Evolutionary conservation across 2,113 vertebrate genomes (phyloP).

Genomic region (Alectura lathami): DNA sequence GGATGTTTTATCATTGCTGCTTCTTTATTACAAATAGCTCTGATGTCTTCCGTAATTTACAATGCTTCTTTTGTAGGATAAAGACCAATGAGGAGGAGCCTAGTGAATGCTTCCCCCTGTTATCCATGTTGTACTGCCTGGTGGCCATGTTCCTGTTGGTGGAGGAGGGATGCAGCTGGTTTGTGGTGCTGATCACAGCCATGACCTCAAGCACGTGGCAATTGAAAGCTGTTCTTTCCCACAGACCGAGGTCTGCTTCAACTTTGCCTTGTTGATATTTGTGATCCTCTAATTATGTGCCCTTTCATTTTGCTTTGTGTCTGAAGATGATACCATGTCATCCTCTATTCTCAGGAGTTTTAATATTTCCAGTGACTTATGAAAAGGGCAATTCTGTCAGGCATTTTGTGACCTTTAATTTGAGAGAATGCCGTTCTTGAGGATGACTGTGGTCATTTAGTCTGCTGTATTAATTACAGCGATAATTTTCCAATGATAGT

Average conservation of each 20-base stretch:
- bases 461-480: background rate
- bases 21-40: background rate
- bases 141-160: rapidly evolving
- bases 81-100: rapidly evolving
- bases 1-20: background rate
- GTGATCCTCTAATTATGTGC: background rate
- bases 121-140: background rate
- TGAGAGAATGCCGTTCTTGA: background rate
- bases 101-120: rapidly evolving
- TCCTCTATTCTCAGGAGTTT: background rate
- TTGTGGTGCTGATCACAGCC: background rate
- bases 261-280: background rate
- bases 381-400: conserved; percentile 47
- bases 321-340: background rate
- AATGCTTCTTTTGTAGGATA: background rate
- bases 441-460: background rate
- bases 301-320: background rate
- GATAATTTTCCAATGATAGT: background rate
- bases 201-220: rapidly evolving
- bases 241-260: background rate
- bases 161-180: rapidly evolving
- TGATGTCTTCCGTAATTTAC: background rate
- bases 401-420: conserved; percentile 12
- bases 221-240: background rate
- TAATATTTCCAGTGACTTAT: conserved; percentile 5